Evolutionary conservation across 2,113 vertebrate genomes (phyloP).

Genomic region (Sinocyclocheilus anshuiensis): DNA sequence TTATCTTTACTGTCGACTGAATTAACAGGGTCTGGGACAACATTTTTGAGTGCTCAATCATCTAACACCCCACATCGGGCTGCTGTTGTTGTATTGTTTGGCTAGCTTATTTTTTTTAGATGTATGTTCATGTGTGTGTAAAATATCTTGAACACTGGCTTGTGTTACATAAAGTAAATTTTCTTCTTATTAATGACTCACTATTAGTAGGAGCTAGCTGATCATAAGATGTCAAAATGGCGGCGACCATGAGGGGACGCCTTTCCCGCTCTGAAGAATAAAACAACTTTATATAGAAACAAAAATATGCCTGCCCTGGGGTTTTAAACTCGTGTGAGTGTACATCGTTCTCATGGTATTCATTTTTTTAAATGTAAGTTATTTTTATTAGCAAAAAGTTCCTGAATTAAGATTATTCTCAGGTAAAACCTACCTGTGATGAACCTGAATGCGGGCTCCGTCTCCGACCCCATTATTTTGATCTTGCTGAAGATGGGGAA

Average conservation of each 20-base stretch:
- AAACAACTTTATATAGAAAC: background rate
- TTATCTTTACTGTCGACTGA: no score
- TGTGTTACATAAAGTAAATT: background rate
- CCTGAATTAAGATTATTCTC: background rate
- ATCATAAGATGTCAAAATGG: background rate
- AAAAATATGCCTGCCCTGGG: background rate
- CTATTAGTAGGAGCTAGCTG: background rate
- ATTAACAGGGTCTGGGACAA: background rate
- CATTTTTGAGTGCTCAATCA: background rate
- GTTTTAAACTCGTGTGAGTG: background rate
- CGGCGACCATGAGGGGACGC: background rate
- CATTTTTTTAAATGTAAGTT: no score
- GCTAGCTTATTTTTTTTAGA: no score
- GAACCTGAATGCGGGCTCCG: constrained; percentile 92
- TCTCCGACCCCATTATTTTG: constrained; percentile 91
- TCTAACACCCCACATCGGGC: background rate
- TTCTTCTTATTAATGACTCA: background rate
- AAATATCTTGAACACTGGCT: no score
- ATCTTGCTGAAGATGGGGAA: constrained; percentile 96
- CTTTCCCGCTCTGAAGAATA: background rate
- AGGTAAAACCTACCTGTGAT: constrained; percentile 83
- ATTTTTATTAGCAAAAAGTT: background rate
- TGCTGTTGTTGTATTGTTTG: no score
- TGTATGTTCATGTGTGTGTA: no score
- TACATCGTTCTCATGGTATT: background rate